These are phyloP conservation scores for Papilio gigon DNA, from an alignment of 2,888 invertebrate genomes.

Conservation along the genomic window DNA sequence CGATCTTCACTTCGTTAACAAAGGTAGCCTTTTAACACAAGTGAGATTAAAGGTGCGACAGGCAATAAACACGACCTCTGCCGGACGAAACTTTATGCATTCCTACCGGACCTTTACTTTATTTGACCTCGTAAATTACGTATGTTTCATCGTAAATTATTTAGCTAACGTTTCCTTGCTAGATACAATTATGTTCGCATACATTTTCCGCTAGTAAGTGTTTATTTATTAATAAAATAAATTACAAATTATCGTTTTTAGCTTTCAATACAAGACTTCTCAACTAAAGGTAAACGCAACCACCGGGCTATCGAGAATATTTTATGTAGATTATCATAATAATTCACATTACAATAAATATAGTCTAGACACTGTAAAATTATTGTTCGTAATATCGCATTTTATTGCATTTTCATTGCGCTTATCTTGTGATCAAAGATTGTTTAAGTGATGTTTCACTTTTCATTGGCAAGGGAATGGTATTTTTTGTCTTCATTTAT, in stretches of 20 bases:
- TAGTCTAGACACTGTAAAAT: conserved; percentile 26
- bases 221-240: too few relatives aligned
- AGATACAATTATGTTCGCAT: conserved; percentile 1
- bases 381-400: neutral
- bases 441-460: neutral
- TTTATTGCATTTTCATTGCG: conserved; percentile 16
- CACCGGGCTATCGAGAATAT: neutral
- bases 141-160: conserved; percentile 22
- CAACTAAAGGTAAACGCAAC: neutral
- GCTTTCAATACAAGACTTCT: too few relatives aligned
- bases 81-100: conserved; percentile 18
- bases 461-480: neutral
- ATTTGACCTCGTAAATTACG: conserved; percentile 26
- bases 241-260: too few relatives aligned
- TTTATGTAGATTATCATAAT: neutral
- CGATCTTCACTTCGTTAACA: neutral
- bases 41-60: conserved; percentile 23
- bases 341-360: neutral
- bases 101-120: conserved; percentile 10
- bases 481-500: neutral
- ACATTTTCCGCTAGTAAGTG: neutral
- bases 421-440: conserved; percentile 15
- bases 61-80: neutral
- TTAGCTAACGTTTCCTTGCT: conserved; percentile 2
- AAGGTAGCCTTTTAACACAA: conserved; percentile 18